A percentile compares a stretch with the other conserved stretches of the same genome.
phyloP scores from a whole-genome alignment of 2,888 invertebrate genomes.

The Aphrophora alni region DNA sequence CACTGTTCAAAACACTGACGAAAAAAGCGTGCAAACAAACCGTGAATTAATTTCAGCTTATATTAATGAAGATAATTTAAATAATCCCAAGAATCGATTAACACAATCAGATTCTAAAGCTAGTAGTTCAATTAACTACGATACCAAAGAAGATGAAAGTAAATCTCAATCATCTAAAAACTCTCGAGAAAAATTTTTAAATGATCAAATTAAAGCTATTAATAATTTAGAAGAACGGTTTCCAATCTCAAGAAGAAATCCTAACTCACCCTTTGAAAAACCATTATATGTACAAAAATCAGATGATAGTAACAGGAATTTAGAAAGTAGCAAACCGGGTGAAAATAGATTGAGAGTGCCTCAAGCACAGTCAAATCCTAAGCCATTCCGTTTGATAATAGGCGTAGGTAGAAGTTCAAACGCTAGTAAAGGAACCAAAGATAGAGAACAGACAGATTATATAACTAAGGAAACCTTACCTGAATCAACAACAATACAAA shows the following conservation, averaged over 20 bases:
- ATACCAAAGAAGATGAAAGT: neutral
- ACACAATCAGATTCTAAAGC: neutral
- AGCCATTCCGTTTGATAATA: neutral
- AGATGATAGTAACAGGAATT: neutral
- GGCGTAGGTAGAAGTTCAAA: neutral
- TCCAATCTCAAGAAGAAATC: neutral
- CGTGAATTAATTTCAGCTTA: slow-evolving; percentile 14
- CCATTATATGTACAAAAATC: neutral
- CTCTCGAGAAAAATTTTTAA: neutral
- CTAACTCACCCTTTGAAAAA: neutral
- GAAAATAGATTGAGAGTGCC: neutral
- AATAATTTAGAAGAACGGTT: neutral
- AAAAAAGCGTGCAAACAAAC: neutral
- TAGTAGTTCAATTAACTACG: neutral
- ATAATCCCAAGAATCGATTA: neutral
- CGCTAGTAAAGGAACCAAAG: neutral
- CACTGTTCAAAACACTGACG: neutral
- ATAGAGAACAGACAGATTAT: neutral
- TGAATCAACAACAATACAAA: neutral
- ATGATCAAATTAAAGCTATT: neutral
- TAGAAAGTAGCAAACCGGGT: neutral
- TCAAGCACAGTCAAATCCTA: neutral
- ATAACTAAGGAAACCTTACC: neutral
- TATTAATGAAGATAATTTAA: slow-evolving; percentile 15
- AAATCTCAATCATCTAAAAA: neutral